Conservation (phyloP, 1,140 invertebrate genomes). For the Anastrepha ludens region DNA sequence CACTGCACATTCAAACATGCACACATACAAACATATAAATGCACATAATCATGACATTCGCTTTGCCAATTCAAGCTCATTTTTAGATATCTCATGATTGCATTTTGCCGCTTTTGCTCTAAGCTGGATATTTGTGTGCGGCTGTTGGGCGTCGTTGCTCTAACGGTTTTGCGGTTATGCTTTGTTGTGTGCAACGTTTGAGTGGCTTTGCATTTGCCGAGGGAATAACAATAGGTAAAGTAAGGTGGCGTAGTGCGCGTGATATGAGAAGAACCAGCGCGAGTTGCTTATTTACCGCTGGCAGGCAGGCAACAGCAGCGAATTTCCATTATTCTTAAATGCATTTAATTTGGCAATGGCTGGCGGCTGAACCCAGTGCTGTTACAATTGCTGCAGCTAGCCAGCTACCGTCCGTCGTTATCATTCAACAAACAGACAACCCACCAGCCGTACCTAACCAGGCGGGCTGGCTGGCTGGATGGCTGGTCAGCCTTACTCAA, state of each 20-base stretch:
- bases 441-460: no score
- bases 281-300: neutral
- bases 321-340: conserved; percentile 1
- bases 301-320: neutral
- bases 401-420: neutral
- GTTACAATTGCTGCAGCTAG: neutral
- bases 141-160: neutral
- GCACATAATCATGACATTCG: neutral
- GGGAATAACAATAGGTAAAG: neutral
- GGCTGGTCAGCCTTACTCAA: no score
- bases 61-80: neutral
- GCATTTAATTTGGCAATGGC: conserved; percentile 24
- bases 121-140: conserved; percentile 1
- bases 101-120: conserved; percentile 9
- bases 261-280: no score
- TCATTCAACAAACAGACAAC: no score
- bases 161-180: conserved; percentile 28
- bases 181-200: conserved; percentile 42
- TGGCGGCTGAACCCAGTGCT: neutral
- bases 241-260: neutral
- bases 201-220: neutral
- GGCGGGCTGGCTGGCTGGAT: no score
- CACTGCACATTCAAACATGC: neutral
- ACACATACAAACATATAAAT: no score
- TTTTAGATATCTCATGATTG: neutral